Evolutionary conservation across 2,113 vertebrate species (phyloP).

Genomic region (Lichenostomus cassidix): DNA sequence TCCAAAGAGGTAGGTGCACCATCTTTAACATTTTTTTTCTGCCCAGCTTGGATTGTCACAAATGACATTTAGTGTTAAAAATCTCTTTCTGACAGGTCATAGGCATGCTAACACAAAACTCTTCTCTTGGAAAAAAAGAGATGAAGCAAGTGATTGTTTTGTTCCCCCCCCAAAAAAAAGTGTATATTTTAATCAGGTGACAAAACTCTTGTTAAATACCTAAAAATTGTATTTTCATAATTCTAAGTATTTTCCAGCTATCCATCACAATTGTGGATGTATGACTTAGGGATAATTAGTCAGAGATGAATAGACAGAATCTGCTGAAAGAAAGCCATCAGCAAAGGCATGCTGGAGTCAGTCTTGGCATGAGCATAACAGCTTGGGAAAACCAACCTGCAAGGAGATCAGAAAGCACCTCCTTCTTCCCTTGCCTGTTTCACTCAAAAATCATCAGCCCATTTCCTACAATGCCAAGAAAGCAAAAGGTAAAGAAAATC

Average conservation of each 20-base stretch:
- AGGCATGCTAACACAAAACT: neutral
- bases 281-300: neutral
- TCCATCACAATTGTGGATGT: neutral
- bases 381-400: neutral
- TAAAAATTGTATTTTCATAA: neutral
- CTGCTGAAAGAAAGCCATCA: neutral
- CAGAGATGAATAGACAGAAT: neutral
- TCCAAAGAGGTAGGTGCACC: neutral
- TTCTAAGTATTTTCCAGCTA: neutral
- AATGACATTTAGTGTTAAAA: neutral
- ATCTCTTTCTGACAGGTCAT: neutral
- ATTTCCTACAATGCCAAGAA: neutral
- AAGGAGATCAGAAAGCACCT: neutral
- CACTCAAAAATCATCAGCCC: neutral
- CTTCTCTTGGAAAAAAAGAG: neutral
- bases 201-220: neutral
- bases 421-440: neutral
- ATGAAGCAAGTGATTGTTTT: neutral
- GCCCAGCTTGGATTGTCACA: neutral
- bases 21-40: neutral
- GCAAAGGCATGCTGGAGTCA: neutral
- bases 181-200: neutral
- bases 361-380: neutral
- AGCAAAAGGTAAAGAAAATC: neutral
- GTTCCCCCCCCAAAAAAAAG: accelerated